Evolutionary conservation across 2,797 vertebrate species (phyloP).

Genomic region (Loris lydekkerianus): DNA sequence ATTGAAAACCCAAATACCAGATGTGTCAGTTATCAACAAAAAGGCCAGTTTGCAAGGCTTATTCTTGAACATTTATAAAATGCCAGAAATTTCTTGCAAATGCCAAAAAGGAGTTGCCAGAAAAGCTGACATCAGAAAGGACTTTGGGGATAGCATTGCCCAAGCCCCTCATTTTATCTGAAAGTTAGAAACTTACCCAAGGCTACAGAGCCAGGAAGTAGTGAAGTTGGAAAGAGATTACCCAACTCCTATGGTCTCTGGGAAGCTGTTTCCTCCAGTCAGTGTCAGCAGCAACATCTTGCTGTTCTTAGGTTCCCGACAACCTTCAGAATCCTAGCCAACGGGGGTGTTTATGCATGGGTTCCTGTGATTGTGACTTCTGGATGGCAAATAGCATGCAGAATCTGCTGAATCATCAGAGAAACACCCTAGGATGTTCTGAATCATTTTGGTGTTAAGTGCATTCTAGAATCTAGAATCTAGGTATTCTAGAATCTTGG

Average conservation of each 20-base stretch:
- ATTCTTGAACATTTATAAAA: slow-evolving; percentile 35
- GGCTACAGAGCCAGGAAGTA: neutral
- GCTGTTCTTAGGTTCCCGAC: neutral
- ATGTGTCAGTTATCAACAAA: neutral
- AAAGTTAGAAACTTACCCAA: neutral
- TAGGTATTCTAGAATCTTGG: slow-evolving; percentile 28
- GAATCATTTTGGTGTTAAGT: neutral
- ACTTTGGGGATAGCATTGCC: neutral
- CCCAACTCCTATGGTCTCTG: neutral
- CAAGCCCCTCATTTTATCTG: neutral
- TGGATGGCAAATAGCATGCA: neutral
- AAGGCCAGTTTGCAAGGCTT: slow-evolving; percentile 31
- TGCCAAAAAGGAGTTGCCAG: slow-evolving; percentile 17
- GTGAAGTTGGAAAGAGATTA: neutral
- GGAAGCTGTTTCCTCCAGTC: too few species aligned
- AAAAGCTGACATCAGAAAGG: slow-evolving; percentile 29
- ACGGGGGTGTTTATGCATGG: neutral
- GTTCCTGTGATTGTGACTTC: neutral
- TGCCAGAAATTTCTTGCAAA: slow-evolving; percentile 42
- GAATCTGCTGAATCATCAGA: neutral
- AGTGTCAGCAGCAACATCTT: neutral
- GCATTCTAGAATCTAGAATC: neutral
- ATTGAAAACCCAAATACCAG: slow-evolving; percentile 52
- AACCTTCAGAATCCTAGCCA: neutral
- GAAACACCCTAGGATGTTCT: neutral